Base-by-base conservation (phyloP, 2,797 vertebrate genomes). In the Sparus aurata region DNA sequence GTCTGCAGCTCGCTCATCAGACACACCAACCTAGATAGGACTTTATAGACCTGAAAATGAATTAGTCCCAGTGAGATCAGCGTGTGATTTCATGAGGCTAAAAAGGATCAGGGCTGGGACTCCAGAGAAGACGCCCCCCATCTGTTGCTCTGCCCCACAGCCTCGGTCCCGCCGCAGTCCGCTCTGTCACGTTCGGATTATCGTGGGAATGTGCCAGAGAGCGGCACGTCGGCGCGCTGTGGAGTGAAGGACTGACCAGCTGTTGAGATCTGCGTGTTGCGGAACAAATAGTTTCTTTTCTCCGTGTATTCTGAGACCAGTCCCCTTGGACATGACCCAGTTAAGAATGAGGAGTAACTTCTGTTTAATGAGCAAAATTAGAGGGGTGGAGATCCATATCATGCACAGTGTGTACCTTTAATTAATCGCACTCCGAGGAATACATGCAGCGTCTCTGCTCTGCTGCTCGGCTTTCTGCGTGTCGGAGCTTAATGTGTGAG, bases 11-110 rank as follows among this genome's bases (percentile, higher is more conserved):
- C 22, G 75, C 71, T 74, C 49, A 75, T 69, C 49, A 52, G 67
- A 86, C 77, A 80, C 76, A 83, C 41, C 66, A 50, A 86, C 86
- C 79, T 84, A 82, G 75, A 90, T 60, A 75, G 74, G 55, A 72
- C 55, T 66, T 38, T 16, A 64, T 64, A 61, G 52, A 80, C 45
- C 77, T 75, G 58, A 75, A 82, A 90, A 67, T 69, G 75, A 87
- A 84, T 87, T 79, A 80, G 85, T 84, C 81, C 72, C 85, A 47
- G 57, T 73, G 75, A 83, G 84, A 87, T 90, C 86, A 86, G 46
- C 69, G 58, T 69, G 53, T 45, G 81, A 88, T 88, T 88, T 83
- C 79, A 84, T 12, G 46, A 60, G 69, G 65, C 69, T 86, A 69
- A 77, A 84, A 83, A 70, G 81, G 81, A 90, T 90, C 86, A 83